Conservation (phyloP, 2,888 invertebrate genomes). For the Peribatodes rhomboidaria region DNA sequence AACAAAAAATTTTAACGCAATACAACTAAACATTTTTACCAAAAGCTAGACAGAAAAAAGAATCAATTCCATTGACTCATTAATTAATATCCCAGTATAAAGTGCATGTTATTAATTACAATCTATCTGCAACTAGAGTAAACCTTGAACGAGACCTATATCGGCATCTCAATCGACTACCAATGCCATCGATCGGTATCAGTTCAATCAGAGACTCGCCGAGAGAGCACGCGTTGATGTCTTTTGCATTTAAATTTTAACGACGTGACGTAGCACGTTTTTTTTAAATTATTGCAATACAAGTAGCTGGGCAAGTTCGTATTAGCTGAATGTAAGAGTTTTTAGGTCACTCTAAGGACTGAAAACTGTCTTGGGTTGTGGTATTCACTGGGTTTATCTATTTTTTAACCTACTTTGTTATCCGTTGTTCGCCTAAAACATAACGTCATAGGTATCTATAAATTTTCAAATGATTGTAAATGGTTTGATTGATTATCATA, state of each 20-base stretch:
- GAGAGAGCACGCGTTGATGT: slow-evolving; percentile 27
- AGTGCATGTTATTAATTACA: neutral
- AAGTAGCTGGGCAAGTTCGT: no score
- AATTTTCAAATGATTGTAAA: neutral
- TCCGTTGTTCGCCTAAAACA: neutral
- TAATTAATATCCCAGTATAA: neutral
- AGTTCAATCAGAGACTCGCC: neutral
- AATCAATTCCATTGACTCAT: no score
- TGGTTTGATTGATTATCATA: neutral
- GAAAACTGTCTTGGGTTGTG: no score
- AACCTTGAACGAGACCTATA: slow-evolving; percentile 29
- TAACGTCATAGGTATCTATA: no score
- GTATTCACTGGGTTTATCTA: no score
- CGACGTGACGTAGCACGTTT: neutral
- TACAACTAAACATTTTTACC: no score
- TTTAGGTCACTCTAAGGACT: no score
- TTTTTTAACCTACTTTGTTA: no score
- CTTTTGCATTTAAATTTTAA: slow-evolving; percentile 16
- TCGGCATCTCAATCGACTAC: slow-evolving; percentile 1
- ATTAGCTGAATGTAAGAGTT: no score
- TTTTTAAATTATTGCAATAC: no score
- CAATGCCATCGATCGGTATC: slow-evolving; percentile 19
- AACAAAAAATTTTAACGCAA: no score
- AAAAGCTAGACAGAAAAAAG: no score
- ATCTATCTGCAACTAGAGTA: neutral